Conservation (phyloP, 1,140 invertebrate genomes). For the Drosophila tani region DNA sequence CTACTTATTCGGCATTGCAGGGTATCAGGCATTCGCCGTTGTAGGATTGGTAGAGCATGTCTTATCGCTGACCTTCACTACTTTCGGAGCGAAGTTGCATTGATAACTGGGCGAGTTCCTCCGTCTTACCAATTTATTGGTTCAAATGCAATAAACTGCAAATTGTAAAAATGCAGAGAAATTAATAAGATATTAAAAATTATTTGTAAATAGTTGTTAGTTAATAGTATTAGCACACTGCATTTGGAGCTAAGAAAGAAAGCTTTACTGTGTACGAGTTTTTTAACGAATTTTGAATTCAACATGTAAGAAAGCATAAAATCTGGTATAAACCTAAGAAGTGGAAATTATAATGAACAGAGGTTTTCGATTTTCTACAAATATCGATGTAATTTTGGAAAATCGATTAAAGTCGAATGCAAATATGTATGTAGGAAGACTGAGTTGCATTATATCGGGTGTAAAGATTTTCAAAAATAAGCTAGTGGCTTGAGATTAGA, state of each 20-base stretch:
- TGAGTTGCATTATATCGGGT: too few species aligned
- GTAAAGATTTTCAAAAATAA: too few species aligned
- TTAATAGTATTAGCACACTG: neutral
- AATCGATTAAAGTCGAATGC: neutral
- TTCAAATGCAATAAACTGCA: neutral
- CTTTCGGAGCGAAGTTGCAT: slow-evolving; percentile 1
- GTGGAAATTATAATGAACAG: neutral
- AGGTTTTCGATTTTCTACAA: neutral
- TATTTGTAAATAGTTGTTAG: neutral
- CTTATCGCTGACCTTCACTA: slow-evolving; percentile 10
- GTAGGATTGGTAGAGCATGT: neutral
- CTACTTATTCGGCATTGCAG: neutral
- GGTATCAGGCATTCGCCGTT: neutral
- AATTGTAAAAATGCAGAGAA: neutral
- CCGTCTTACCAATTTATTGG: neutral
- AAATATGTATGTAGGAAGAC: too few species aligned
- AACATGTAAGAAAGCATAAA: neutral
- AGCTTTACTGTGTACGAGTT: neutral
- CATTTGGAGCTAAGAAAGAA: neutral
- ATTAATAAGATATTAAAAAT: neutral
- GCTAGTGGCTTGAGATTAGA: too few species aligned
- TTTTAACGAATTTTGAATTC: neutral
- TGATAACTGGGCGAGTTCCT: neutral
- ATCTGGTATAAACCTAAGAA: neutral
- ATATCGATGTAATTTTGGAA: neutral